These are phyloP conservation scores for Gymnoscopelus microlampas DNA, from an alignment of 2,797 vertebrate genomes.

Conservation along the genomic window DNA sequence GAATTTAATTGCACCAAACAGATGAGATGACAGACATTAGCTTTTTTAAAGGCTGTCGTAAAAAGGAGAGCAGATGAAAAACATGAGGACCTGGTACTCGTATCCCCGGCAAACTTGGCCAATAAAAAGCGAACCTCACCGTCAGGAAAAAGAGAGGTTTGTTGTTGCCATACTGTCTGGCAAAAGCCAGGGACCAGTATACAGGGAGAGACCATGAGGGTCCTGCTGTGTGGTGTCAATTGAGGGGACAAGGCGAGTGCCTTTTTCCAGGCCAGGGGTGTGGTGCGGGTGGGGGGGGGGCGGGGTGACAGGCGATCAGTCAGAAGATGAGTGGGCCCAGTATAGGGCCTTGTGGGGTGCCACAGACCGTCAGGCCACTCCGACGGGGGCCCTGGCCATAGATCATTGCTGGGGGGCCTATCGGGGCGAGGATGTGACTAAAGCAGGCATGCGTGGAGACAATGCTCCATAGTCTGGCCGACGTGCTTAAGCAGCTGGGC, in stretches of 20 bases:
- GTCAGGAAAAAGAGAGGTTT: conserved; percentile 5
- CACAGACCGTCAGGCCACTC: conserved; percentile 62
- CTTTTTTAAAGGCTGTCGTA: conserved; percentile 74
- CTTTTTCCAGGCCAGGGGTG: conserved; percentile 72
- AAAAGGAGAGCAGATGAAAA: conserved; percentile 67
- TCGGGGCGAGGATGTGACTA: conserved; percentile 80
- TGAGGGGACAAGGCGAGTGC: conserved; percentile 65
- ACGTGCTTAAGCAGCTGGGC: conserved; percentile 86
- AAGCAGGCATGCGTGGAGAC: conserved; percentile 79
- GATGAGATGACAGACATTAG: conserved; percentile 81
- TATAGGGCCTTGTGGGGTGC: conserved; percentile 76
- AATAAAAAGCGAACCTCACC: conserved; percentile 55
- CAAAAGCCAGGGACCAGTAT: conserved; percentile 47
- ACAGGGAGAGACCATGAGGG: conserved; percentile 33
- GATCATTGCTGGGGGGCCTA: conserved; percentile 79
- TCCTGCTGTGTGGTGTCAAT: conserved; percentile 71
- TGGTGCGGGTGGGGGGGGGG: conserved; percentile 68
- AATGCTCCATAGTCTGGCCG: conserved; percentile 82
- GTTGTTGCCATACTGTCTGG: conserved; percentile 42
- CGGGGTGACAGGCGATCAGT: conserved; percentile 77
- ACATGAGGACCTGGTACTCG: conserved; percentile 52
- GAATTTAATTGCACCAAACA: conserved; percentile 80
- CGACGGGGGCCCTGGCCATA: conserved; percentile 67
- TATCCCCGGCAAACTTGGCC: conserved; percentile 56
- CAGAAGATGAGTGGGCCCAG: conserved; percentile 80